Evolutionary conservation across 2,888 invertebrate genomes (phyloP).

Genomic region (Perdita meconis): DNA sequence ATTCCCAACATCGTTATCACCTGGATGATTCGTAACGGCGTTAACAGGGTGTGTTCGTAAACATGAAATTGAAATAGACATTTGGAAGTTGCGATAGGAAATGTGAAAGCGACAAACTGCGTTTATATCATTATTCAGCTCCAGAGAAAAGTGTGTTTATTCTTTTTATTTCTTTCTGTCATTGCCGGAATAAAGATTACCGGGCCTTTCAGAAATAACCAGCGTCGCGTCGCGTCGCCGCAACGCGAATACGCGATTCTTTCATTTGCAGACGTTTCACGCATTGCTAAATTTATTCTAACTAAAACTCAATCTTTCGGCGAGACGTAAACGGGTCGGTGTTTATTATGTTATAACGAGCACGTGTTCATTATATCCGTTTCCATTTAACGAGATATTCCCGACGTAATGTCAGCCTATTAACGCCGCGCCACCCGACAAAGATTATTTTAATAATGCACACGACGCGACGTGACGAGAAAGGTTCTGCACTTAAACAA

Average conservation of each 20-base stretch:
- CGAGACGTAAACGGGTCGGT: constrained; percentile 5
- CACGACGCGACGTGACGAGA: background rate
- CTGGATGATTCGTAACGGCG: background rate
- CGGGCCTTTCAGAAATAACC: background rate
- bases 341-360: constrained; percentile 51
- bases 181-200: background rate
- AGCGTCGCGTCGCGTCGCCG: background rate
- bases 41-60: background rate
- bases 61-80: background rate
- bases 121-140: constrained; percentile 5
- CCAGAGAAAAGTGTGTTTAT: background rate
- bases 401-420: constrained; percentile 42
- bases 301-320: background rate
- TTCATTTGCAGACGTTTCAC: background rate
- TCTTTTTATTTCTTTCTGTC: background rate
- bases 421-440: constrained; percentile 32
- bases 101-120: background rate
- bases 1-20: background rate
- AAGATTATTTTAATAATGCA: constrained; percentile 36
- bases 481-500: constrained; percentile 6
- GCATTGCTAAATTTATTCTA: background rate
- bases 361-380: constrained; percentile 45
- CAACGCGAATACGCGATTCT: background rate
- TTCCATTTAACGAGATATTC: constrained; percentile 51
- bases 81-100: background rate